Conservation (phyloP, 53 echinoderm and acorn worm species). For the Paracentrotus lividus region DNA sequence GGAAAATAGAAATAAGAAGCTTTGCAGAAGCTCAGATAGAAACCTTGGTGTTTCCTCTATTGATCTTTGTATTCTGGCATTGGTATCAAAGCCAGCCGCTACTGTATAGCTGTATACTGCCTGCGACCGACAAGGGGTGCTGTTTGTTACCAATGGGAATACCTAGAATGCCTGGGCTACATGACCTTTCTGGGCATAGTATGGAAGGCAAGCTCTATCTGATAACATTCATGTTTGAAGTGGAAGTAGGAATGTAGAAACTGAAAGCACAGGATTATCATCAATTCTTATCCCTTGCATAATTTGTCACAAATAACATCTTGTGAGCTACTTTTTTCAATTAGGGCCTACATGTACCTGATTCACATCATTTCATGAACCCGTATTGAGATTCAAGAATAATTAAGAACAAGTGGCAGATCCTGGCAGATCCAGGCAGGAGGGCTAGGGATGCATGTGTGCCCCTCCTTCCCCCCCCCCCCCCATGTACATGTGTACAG, state of each 20-base stretch:
- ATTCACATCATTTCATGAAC: background rate
- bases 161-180: slow-evolving; percentile 5
- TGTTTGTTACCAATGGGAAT: slow-evolving; percentile 40
- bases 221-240: slow-evolving; percentile 52
- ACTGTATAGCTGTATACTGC: background rate
- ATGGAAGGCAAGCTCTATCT: slow-evolving; percentile 10
- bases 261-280: slow-evolving; percentile 14
- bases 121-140: background rate
- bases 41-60: slow-evolving; percentile 5
- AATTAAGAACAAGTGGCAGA: no score
- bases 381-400: background rate
- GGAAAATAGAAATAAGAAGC: background rate
- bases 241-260: slow-evolving; percentile 3
- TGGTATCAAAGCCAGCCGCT: slow-evolving; percentile 32
- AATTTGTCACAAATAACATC: background rate
- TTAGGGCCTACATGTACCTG: background rate
- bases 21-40: background rate
- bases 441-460: no score
- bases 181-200: slow-evolving; percentile 28
- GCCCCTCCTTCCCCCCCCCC: no score
- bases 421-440: no score
- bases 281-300: no score
- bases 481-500: no score
- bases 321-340: background rate
- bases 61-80: slow-evolving; percentile 2